Evolutionary conservation across 2,888 invertebrate genomes (phyloP), one percentile per base, ranked within the genome.

Genomic region (Meghimatium bilineatum): DNA sequence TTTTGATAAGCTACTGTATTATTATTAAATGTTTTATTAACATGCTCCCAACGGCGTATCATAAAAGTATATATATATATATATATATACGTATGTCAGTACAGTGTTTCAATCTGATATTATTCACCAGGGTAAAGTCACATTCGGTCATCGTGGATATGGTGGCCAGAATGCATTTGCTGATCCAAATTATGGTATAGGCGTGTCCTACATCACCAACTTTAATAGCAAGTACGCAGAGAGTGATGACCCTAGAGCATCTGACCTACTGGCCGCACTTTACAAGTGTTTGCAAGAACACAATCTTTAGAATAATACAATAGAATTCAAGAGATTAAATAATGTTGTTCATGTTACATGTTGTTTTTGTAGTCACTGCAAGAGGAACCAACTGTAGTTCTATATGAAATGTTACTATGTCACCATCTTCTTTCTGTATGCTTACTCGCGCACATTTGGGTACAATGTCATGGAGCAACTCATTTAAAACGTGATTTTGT

Each of bases 111-210:
- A 1, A 20, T 32, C 36, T 38, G n/a, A n/a, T 63, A n/a, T 56
- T 26, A n/a, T n/a, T 60, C 44, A 20, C 60, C 74, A 81, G 81
- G 32, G 82, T 32, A 67, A 49, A 29, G 23, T 14, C 10, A 66
- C 86, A 8, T 87, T 89, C 75, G 94, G 94, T 0, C 92, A 93
- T 80, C 88, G 92, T 1, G 94, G 94, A 0, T 91, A 91, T 63
- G 94, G 94, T 8, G 94, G 94, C 23, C 94, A 94, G 85, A 91
- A 92, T 83, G 91, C 90, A 0, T 89, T 90, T 52, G 90, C 90
- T 29, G 94, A 94, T 87, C 89, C 89, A n/a, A 87, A 89, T 17
- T 88, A 92, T 84, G 87, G 90, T 23, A 87, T 94, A 29, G 90
- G 92, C 10, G 89, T 94, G 76, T 91, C 92, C 29, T 94, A 94